Evolutionary conservation across 2,888 invertebrate genomes (phyloP), one percentile per base, ranked within the genome.

Genomic region (Folsomia manolachei): DNA sequence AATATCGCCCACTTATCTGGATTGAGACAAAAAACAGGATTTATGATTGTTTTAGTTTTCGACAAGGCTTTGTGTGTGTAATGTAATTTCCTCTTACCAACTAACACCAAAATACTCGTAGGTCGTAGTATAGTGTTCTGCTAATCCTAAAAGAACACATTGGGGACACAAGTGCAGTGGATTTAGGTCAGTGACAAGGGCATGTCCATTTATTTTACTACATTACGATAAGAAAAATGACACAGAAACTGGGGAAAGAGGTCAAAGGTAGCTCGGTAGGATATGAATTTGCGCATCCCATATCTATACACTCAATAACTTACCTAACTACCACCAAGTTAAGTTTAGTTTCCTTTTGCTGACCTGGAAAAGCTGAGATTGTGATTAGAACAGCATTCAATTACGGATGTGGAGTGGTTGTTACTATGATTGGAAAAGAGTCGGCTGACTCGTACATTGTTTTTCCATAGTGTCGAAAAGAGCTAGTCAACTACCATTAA

Each of bases 221-320:
- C 39, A 39, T 39, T 4, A 39, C 7, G 39, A 39, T 39, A 14
- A 39, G 39, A 14, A 39, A 39, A 39, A 39, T 39, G 39, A 14
- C 39, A 39, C 39, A 39, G 39, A 39, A 39, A n/a, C 4, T 60
- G 25, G n/a, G 62, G 62, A 62, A 62, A 24, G 23, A 62, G 62
- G 62, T 62, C 62, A 62, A 62, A 62, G 62, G 62, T 62, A 62
- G 24, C 4, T 62, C 62, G 56, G 39, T 39, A n/a, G 39, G 39
- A 39, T n/a, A n/a, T 39, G 39, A 39, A 39, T 39, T 9, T 39
- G 14, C 39, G 39, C 4, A 14, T 39, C 7, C 39, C 14, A 39
- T 14, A 39, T 14, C 39, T 39, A 9, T 14, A 39, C 4, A 39
- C 14, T 4, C 39, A 39, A 39, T 14, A 39, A 39, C 39, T 39